phyloP scores from a whole-genome alignment of 2,113 vertebrate genomes.

The Vombatus ursinus region DNA sequence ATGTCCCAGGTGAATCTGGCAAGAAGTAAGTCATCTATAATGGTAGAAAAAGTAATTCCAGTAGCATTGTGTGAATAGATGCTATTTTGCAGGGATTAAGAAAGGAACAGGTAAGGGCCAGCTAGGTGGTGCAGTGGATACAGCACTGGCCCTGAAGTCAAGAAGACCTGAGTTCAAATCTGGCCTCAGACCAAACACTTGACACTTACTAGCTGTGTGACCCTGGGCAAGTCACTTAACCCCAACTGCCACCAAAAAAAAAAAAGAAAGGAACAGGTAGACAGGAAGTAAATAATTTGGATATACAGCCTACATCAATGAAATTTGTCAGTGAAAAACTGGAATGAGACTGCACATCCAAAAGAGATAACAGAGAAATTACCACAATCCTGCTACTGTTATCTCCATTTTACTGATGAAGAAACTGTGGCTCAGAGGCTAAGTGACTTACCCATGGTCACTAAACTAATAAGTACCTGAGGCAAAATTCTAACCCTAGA shows the following conservation, averaged over 20 bases:
- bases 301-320: neutral
- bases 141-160: too few species aligned
- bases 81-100: neutral
- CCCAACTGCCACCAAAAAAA: too few species aligned
- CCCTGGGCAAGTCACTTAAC: too few species aligned
- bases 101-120: neutral
- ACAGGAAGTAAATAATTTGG: neutral
- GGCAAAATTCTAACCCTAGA: neutral
- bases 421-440: neutral
- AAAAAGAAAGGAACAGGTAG: neutral
- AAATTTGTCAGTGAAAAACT: neutral
- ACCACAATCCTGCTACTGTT: neutral
- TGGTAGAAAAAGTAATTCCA: neutral
- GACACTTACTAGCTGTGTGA: too few species aligned
- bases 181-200: too few species aligned
- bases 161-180: too few species aligned
- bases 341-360: neutral
- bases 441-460: neutral
- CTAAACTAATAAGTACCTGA: neutral
- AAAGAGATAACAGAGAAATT: neutral
- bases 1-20: neutral
- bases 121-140: too few species aligned
- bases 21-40: neutral
- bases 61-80: neutral
- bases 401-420: neutral